These are phyloP conservation scores for Gymnogyps californianus DNA, from an alignment of 2,113 vertebrate genomes.

Conservation along the genomic window DNA sequence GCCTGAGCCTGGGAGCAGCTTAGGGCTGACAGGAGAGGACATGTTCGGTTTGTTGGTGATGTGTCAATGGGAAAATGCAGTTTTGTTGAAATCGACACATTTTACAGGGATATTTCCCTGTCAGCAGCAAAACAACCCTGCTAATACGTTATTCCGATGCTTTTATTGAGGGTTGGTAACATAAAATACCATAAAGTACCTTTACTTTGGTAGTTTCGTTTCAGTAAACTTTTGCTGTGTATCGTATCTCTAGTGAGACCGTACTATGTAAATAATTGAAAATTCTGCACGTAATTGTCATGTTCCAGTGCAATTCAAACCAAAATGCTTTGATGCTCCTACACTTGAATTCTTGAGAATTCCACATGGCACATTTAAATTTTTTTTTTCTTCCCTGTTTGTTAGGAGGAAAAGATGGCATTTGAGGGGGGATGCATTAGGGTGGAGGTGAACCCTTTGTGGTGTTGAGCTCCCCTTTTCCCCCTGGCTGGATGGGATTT, in stretches of 20 bases:
- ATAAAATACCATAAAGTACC: background rate
- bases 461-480: background rate
- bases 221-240: background rate
- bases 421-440: fast-evolving
- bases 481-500: background rate
- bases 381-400: background rate
- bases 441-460: background rate
- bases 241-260: background rate
- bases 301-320: background rate
- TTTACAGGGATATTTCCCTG: background rate
- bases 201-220: background rate
- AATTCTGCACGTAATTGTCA: fast-evolving
- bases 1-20: background rate
- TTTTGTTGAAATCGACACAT: background rate
- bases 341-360: background rate
- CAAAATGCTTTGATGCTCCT: background rate
- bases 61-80: fast-evolving
- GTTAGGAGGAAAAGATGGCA: background rate
- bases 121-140: background rate
- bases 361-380: background rate
- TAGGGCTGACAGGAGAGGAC: fast-evolving
- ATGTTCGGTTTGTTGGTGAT: fast-evolving
- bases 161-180: background rate
- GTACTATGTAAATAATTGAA: background rate
- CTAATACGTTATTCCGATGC: fast-evolving